Conservation (phyloP, 1,140 invertebrate species). For the Eupristina koningsbergeri region DNA sequence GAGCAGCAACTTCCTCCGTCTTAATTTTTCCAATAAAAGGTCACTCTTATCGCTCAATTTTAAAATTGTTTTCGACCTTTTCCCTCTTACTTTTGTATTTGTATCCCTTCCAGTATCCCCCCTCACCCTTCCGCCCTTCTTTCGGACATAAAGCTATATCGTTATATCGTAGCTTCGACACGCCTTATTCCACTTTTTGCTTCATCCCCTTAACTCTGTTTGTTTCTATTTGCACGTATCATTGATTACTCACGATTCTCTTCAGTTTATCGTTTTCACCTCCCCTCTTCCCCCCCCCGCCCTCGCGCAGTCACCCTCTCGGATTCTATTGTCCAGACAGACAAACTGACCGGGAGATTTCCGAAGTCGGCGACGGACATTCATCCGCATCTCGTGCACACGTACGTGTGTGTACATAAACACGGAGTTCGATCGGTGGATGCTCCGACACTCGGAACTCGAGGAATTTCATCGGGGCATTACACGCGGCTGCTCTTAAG, state of each 20-base stretch:
- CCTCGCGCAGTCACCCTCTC: neutral
- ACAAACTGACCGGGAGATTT: constrained; percentile 24
- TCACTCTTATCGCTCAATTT: neutral
- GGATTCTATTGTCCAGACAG: neutral
- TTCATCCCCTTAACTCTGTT: constrained; percentile 23
- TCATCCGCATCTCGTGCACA: neutral
- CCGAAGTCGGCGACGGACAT: neutral
- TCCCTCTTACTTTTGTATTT: neutral
- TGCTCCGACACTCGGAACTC: neutral
- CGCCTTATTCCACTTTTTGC: neutral
- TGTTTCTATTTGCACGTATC: constrained; percentile 48
- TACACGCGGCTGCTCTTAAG: constrained; percentile 24
- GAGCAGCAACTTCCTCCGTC: neutral
- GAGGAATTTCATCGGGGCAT: constrained; percentile 36
- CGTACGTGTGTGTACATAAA: neutral
- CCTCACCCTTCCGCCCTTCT: neutral
- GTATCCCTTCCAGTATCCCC: neutral
- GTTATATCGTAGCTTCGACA: neutral
- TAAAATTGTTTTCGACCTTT: neutral
- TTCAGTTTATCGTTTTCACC: constrained; percentile 36
- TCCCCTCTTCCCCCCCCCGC: neutral
- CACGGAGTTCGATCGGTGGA: constrained; percentile 26
- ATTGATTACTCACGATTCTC: constrained; percentile 45
- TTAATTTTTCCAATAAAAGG: neutral
- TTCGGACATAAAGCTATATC: neutral